Base-by-base conservation (phyloP, 2,888 invertebrate species). In the Acronicta alni region DNA sequence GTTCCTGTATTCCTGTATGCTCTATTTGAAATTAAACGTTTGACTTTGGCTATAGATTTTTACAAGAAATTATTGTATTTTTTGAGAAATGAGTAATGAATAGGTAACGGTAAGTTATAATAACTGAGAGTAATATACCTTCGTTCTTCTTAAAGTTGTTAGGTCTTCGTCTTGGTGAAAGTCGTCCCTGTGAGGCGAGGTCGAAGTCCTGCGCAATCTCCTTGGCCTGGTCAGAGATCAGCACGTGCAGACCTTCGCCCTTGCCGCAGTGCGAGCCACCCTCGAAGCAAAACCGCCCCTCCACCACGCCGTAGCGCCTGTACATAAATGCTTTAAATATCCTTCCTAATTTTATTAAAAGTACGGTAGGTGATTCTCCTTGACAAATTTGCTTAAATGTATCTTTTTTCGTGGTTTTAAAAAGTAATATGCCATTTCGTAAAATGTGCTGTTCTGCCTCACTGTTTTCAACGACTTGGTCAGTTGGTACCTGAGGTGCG, bases 271-370 rank as follows among this genome's bases (percentile, higher is more conserved):
- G 95, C 1, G 98, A 97, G 3, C 97, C 98, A 3, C 98, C 98
- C 88, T 98, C 98, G 90, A 98, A 98, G 86, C 98, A 98, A 86
- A 98, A 98, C 59, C 97, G 94, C 15, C 97, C 97, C 68, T 98
- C 98, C 46, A 98, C 97, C 32, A 97, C 97, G 5, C 98, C 98
- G 88, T 97, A 98, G 47, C 98, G 95, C 73, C 98, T 95, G 42
- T n/a, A 23, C 20, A 37, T 32, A 32, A 2, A 32, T 3, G 14
- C 14, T 30, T 12, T 30, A 12, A 1, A 30, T n/a, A n/a, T n/a
- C n/a, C 10, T 12, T 30, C 10, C 12, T 4, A 10, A 3, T 32
- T 7, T 7, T 30, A 30, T 10, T 30, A 30, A 30, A 30, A 30
- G 10, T 7, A 23, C 23, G 23, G 23, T 23, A 7, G 6, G 23